These are phyloP conservation scores for Cyphomyrus plagiostoma DNA, from an alignment of 2,113 vertebrate species.

Conservation along the genomic window DNA sequence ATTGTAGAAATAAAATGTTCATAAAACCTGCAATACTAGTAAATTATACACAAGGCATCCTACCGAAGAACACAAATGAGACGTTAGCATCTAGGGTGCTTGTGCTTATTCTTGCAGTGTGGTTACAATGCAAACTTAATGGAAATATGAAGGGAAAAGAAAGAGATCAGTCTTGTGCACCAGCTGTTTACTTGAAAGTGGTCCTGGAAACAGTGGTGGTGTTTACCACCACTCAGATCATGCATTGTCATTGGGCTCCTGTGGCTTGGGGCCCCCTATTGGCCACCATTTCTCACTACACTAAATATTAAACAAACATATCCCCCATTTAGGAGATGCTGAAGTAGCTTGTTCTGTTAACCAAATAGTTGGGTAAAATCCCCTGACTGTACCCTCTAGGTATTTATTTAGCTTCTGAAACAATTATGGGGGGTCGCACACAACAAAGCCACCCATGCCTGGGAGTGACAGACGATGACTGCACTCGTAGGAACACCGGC, in stretches of 20 bases:
- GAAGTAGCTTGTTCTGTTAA: background rate
- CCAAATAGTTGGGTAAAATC: background rate
- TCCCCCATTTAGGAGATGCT: background rate
- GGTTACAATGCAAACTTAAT: background rate
- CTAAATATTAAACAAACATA: background rate
- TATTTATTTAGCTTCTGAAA: background rate
- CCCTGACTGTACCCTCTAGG: background rate
- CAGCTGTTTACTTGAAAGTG: background rate
- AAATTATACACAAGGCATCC: background rate
- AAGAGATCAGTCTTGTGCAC: background rate
- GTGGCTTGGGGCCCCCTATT: background rate
- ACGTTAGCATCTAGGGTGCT: background rate
- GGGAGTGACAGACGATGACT: background rate
- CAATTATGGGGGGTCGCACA: background rate
- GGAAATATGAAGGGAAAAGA: background rate
- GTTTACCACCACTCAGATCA: background rate
- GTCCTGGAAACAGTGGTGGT: background rate
- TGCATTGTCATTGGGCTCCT: background rate
- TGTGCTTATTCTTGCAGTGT: background rate
- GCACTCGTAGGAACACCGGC: background rate
- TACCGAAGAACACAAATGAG: background rate
- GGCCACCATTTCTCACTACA: background rate
- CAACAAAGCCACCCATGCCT: background rate
- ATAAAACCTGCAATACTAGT: background rate
- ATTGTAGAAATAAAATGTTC: background rate